A percentile compares a stretch with the other conserved stretches of the same genome.
Conservation (phyloP, 30 jellyfish, hydroid and myxozoan species). For the Hydractinia symbiolongicarpus region DNA sequence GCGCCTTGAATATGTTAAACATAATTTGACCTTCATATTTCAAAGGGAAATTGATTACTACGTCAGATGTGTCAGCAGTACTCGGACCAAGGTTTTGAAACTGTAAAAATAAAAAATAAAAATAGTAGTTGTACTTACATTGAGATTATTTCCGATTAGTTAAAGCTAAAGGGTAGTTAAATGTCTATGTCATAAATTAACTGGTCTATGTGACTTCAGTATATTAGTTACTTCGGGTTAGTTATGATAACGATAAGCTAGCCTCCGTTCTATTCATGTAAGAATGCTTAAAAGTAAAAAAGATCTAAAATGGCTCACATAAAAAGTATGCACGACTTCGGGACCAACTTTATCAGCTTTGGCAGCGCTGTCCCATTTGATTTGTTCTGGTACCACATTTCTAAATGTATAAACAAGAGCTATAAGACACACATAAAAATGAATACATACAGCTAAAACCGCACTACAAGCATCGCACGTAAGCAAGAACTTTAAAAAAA, state of each 20-base stretch:
- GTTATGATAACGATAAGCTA: background rate
- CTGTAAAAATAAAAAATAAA: conserved; percentile 28
- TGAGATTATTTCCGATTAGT: background rate
- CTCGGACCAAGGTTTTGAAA: conserved; percentile 90
- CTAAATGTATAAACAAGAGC: conserved; percentile 21
- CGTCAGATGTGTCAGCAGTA: conserved; percentile 58
- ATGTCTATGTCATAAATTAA: no score
- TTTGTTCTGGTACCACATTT: conserved; percentile 56
- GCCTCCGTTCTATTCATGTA: no score
- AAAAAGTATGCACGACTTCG: conserved; percentile 38
- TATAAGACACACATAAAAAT: background rate
- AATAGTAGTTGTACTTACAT: background rate
- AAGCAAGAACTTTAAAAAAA: background rate
- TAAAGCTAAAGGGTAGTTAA: no score
- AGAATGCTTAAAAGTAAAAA: no score
- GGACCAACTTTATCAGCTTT: conserved; percentile 42
- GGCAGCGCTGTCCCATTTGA: conserved; percentile 33
- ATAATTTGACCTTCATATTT: conserved; percentile 37
- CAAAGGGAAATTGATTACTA: conserved; percentile 53
- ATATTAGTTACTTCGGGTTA: background rate
- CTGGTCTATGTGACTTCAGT: no score
- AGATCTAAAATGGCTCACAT: conserved; percentile 33
- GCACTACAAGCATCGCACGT: background rate
- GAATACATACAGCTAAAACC: background rate
- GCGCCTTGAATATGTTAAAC: conserved; percentile 46